Evolutionary conservation across 1,140 invertebrate genomes (phyloP), one percentile per base, ranked within the genome.

Genomic region (Habropoda laboriosa): DNA sequence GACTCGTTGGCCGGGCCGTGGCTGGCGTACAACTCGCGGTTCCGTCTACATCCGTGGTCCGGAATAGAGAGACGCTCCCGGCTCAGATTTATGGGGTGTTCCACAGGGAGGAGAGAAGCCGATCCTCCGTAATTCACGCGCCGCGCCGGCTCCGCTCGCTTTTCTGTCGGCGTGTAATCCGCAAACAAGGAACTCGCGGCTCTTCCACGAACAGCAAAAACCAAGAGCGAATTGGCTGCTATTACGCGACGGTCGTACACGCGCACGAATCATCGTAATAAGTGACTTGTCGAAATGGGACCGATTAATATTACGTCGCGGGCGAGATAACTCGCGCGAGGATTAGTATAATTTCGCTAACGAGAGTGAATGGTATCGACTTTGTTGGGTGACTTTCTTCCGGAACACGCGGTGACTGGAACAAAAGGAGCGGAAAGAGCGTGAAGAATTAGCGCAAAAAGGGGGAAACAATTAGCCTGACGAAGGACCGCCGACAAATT

Each of bases 41-140:
- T 81, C 82, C 75, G 85, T 86, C 75, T 82, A 78, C 81, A 85
- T 85, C n/a, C 80, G 74, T 71, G 66, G 67, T 80, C 49, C 68
- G 68, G 58, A 73, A 83, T 86, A 78, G 81, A 85, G 83, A 85
- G 80, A 86, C 77, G 73, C 68, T 71, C 42, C 35, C 58, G 61
- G 42, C 45, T n/a, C 81, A 86, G 89, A 92, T 91, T 92, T 92
- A 92, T 89, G 88, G 88, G 87, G 90, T 91, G 90, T 91, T 90
- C 84, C 84, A 83, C 61, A 38, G 49, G 73, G 60, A 70, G 79
- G 57, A 78, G 75, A 76, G 58, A 47, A 47, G 27, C 51, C 68
- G 73, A 83, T 71, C 57, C 87, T 79, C 80, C 78, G 86, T 88
- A 90, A 89, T 87, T 92, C 87, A 86, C 81, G 71, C 42, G 61